Conservation (phyloP, 2,113 vertebrate species). For the Connochaetes taurinus region DNA sequence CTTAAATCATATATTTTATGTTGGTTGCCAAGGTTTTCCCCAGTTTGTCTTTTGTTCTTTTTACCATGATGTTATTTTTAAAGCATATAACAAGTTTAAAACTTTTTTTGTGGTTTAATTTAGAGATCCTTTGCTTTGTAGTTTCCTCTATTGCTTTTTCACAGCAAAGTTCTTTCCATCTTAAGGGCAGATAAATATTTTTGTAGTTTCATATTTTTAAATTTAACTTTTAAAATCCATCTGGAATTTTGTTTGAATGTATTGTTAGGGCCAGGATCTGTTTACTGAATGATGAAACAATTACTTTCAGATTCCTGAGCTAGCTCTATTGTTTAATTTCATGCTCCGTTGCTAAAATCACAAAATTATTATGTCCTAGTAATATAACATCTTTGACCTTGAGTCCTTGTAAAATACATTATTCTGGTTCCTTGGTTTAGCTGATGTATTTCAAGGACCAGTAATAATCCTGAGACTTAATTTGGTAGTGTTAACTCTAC, state of each 20-base stretch:
- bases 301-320: constrained; percentile 32
- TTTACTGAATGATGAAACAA: constrained; percentile 41
- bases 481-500: neutral
- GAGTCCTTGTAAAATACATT: neutral
- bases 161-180: constrained; percentile 10
- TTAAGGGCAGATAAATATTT: constrained; percentile 60
- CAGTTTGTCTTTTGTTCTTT: neutral
- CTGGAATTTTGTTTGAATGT: constrained; percentile 45
- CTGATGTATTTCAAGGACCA: neutral
- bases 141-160: neutral
- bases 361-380: neutral
- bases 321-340: constrained; percentile 22
- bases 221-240: constrained; percentile 39
- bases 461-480: neutral
- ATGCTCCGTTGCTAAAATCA: constrained; percentile 25
- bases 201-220: constrained; percentile 53
- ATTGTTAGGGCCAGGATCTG: constrained; percentile 31
- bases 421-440: neutral
- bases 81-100: neutral
- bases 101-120: neutral
- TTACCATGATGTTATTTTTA: neutral
- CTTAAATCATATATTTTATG: neutral
- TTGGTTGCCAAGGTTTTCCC: neutral
- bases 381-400: neutral
- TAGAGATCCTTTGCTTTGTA: constrained; percentile 6